These are phyloP conservation scores for Mimas tiliae DNA, from an alignment of 2,888 invertebrate genomes.

Conservation along the genomic window DNA sequence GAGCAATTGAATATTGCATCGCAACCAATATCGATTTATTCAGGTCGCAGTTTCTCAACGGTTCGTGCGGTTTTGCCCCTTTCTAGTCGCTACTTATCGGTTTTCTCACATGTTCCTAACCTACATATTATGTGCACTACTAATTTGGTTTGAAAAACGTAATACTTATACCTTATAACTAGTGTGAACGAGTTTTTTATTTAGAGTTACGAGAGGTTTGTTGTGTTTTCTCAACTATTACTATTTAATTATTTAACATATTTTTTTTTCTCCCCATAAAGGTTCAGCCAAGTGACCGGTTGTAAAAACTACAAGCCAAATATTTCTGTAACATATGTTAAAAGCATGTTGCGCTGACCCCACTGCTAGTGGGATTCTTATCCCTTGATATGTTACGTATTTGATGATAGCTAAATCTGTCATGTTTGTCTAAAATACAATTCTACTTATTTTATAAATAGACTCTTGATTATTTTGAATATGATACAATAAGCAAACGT, in stretches of 20 bases:
- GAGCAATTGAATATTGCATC: slow-evolving; percentile 39
- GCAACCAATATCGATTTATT: slow-evolving; percentile 38
- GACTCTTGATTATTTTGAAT: not conserved
- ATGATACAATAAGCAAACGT: not conserved
- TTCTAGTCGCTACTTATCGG: slow-evolving; percentile 16
- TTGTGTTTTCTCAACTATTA: not conserved
- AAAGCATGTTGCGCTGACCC: no score
- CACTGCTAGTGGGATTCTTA: no score
- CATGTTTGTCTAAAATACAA: not conserved
- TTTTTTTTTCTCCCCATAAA: no score
- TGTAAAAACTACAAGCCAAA: no score
- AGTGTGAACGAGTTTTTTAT: not conserved
- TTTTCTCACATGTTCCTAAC: slow-evolving; percentile 19
- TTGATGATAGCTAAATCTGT: no score
- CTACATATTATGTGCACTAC: not conserved
- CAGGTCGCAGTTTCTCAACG: slow-evolving; percentile 46
- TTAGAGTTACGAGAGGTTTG: not conserved
- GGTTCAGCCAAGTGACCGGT: no score
- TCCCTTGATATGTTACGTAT: no score
- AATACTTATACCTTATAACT: not conserved
- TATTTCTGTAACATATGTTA: no score
- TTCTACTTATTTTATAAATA: not conserved
- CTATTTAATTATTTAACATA: no score
- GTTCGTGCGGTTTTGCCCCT: slow-evolving; percentile 37
- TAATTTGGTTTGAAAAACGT: not conserved